A percentile compares a stretch with the other conserved stretches of the same genome.
Conservation (phyloP, 2,113 vertebrate genomes). For the Piaya cayana region DNA sequence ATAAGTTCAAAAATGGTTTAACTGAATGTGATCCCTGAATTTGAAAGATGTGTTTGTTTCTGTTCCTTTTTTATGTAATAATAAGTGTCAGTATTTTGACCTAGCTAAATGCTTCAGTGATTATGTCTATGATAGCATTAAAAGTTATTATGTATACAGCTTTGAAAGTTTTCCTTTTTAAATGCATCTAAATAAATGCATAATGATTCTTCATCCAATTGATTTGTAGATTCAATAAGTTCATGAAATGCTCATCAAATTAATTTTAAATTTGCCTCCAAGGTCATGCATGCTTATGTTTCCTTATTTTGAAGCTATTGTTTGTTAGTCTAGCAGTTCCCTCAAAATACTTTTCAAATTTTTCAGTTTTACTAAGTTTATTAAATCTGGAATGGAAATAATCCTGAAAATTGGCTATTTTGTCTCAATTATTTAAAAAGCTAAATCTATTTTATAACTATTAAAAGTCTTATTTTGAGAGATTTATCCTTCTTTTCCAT, state of each 20-base stretch:
- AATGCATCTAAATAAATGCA: background rate
- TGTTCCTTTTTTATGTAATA: background rate
- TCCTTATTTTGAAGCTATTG: background rate
- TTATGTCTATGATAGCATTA: background rate
- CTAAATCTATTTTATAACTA: background rate
- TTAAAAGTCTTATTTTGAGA: conserved; percentile 10
- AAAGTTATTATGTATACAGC: background rate
- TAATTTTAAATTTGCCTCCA: background rate
- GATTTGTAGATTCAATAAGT: background rate
- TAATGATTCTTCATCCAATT: background rate
- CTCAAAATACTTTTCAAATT: background rate
- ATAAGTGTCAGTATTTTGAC: background rate
- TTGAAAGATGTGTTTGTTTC: background rate
- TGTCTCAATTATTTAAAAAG: background rate
- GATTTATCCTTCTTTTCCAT: background rate
- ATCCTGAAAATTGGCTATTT: background rate
- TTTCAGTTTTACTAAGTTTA: background rate
- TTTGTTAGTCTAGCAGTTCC: background rate
- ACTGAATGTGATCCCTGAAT: background rate
- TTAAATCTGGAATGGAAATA: background rate
- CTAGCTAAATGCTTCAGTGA: background rate
- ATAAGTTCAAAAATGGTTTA: background rate
- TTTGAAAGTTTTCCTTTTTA: background rate
- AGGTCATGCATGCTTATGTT: background rate
- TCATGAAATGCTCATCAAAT: background rate